Evolutionary conservation across 2,797 vertebrate genomes (phyloP).

Genomic region (Tenualosa thibaudeaui): DNA sequence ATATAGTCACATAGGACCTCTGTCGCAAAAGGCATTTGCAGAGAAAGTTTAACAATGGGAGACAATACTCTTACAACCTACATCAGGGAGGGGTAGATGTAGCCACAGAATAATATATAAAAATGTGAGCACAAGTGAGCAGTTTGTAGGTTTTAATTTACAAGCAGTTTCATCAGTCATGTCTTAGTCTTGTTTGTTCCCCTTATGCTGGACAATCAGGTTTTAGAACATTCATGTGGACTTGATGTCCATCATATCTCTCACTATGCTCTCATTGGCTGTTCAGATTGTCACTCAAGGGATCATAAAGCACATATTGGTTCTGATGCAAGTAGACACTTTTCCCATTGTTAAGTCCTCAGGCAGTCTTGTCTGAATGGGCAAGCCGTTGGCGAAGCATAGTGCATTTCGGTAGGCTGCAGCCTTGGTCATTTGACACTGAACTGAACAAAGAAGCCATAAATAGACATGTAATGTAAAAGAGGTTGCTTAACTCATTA

Average conservation of each 20-base stretch:
- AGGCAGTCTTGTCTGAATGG: slow-evolving; percentile 1
- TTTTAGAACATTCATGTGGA: slow-evolving; percentile 58
- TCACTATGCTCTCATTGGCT: slow-evolving; percentile 53
- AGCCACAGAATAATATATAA: background rate
- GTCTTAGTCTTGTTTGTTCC: background rate
- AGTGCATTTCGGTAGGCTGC: slow-evolving; percentile 68
- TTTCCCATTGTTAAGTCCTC: slow-evolving; percentile 51
- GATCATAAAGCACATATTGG: slow-evolving; percentile 72
- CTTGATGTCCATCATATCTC: slow-evolving; percentile 47
- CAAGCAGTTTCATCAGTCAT: slow-evolving; percentile 48
- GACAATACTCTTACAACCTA: background rate
- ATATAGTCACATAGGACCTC: background rate
- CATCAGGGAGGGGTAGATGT: background rate
- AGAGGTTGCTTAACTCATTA: slow-evolving; percentile 58
- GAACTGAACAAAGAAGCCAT: slow-evolving; percentile 60
- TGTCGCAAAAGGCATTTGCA: slow-evolving; percentile 5
- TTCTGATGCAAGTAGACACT: slow-evolving; percentile 57
- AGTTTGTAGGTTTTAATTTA: slow-evolving; percentile 42
- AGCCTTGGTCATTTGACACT: slow-evolving; percentile 66
- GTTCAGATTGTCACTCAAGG: slow-evolving; percentile 73
- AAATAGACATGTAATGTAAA: slow-evolving; percentile 63
- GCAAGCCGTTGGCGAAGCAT: slow-evolving; percentile 31
- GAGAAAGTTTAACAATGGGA: background rate
- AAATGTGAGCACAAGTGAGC: background rate
- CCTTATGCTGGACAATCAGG: slow-evolving; percentile 55